Evolutionary conservation across 2,113 vertebrate genomes (phyloP), one percentile per base, ranked within the genome.

Genomic region (Carassius gibelio): DNA sequence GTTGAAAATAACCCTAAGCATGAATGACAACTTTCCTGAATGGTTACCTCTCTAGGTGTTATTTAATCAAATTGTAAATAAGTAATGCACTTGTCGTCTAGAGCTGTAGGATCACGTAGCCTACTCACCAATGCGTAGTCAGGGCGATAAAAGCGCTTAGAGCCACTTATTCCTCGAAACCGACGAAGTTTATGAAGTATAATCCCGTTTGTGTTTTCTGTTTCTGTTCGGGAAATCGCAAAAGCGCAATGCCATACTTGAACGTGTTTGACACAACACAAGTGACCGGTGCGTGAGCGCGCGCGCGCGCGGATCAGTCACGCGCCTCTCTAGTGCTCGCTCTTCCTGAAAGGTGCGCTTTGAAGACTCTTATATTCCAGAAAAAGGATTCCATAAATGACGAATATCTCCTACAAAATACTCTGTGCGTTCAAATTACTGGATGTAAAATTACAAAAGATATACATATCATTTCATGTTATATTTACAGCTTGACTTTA

Each of bases 321-420:
- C 81, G 50, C 81, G 81, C 68, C 3, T 59, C 26, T 5, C 48
- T 23, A 50, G 3, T n/a, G 30, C 13, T 23, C 68, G 13, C 78
- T 81, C 68, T 83, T 72, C 81, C 68, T 83, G 68, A 72, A 83
- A 83, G 66, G 68, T 74, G 66, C 48, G n/a, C 48, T 55, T 19
- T 71, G 3, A 23, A 19, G n/a, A 17, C 48, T 76, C 45, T 19
- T 17, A n/a, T 23, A 26, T 75, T 75, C n/a, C 71, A 74, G 42
- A 14, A n/a, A 42, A 48, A 6, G 1, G 2, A 15, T 8, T 30
- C 62, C 23, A 5, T 0, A 6, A 74, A 74, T 3, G 21, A n/a
- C 21, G 11, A 74, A 74, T 48, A 23, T 45, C 45, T 23, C 10
- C 2, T 23, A 48, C 48, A 14, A 23, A n/a, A 74, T 23, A 13